A percentile compares a stretch with the other conserved stretches of the same genome.
These are phyloP conservation scores for Halyomorpha halys DNA, from an alignment of 1,140 invertebrate genomes.

Conservation along the genomic window DNA sequence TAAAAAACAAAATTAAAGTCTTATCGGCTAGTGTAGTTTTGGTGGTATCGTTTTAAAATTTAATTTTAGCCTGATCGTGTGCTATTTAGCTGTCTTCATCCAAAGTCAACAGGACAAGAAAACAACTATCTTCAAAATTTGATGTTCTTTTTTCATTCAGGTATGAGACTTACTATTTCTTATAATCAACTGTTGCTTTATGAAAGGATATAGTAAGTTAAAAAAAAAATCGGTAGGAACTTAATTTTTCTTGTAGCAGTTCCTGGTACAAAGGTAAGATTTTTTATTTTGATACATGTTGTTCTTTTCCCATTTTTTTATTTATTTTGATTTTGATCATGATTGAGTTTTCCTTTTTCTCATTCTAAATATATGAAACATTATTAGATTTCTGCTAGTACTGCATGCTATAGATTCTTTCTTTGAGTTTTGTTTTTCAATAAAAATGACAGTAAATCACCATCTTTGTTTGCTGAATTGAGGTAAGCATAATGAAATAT, in stretches of 20 bases:
- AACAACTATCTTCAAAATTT: not conserved
- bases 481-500: no score
- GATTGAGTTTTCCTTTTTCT: no score
- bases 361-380: no score
- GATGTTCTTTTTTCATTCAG: conserved; percentile 1
- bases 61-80: conserved; percentile 22
- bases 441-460: no score
- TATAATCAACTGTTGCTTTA: conserved; percentile 1
- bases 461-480: no score
- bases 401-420: no score
- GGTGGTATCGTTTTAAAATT: conserved; percentile 19
- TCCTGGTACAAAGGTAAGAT: not conserved
- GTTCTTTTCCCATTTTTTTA: no score
- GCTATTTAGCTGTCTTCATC: conserved; percentile 21
- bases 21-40: conserved; percentile 4
- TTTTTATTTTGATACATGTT: not conserved
- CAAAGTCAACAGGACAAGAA: conserved; percentile 1
- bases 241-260: not conserved
- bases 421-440: no score
- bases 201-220: not conserved
- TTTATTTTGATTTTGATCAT: no score
- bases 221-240: not conserved
- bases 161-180: conserved; percentile 20
- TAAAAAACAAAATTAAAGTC: not conserved
- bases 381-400: no score